Conservation (phyloP, 1,140 invertebrate species). For the Delia radicum region DNA sequence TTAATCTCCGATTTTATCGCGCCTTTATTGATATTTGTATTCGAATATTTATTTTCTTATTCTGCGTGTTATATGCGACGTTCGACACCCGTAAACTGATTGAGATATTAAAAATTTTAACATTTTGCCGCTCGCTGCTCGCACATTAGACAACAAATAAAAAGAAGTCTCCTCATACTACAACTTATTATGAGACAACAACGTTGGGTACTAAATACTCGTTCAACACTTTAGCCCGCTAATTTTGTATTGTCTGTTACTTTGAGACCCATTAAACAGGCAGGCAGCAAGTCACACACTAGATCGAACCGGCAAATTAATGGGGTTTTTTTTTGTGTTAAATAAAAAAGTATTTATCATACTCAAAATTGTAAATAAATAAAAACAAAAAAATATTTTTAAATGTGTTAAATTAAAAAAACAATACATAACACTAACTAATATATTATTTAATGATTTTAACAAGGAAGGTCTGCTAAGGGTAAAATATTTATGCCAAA, state of each 20-base stretch:
- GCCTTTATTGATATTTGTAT: too few species aligned
- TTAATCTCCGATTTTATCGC: too few species aligned
- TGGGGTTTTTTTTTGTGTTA: background rate
- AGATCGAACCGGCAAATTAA: background rate
- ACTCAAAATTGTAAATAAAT: too few species aligned
- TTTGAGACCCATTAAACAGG: background rate
- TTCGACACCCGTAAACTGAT: constrained; percentile 39
- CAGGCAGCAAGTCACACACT: background rate
- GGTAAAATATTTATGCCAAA: too few species aligned
- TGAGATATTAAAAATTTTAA: constrained; percentile 37
- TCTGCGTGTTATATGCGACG: constrained; percentile 31
- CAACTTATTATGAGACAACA: background rate
- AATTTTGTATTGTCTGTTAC: background rate
- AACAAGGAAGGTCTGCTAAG: too few species aligned
- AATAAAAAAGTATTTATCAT: too few species aligned
- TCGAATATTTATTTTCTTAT: too few species aligned
- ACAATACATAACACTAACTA: too few species aligned
- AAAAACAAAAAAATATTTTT: too few species aligned
- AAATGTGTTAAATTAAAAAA: too few species aligned
- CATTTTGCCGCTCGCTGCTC: background rate
- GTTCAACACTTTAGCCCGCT: background rate
- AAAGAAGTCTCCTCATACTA: background rate
- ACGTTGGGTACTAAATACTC: background rate
- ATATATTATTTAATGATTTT: too few species aligned
- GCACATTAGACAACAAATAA: constrained; percentile 4